phyloP scores from a whole-genome alignment of 2,888 invertebrate species.

The Xanthorhoe designata region DNA sequence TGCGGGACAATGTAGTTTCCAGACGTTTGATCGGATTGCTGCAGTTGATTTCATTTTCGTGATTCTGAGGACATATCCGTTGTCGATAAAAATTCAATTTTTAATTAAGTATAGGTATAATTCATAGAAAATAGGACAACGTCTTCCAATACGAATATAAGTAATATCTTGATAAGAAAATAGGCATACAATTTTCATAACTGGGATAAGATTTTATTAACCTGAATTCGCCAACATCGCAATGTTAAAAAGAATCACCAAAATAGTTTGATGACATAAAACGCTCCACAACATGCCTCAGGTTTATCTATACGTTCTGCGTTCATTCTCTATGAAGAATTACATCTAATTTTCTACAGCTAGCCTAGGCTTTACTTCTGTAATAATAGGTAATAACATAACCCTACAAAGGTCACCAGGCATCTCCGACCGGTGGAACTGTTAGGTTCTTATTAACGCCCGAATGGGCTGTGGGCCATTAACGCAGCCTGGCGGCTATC shows the following conservation, averaged over 20 bases:
- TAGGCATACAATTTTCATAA: too few relatives aligned
- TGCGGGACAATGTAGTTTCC: constrained; percentile 15
- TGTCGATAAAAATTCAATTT: too few relatives aligned
- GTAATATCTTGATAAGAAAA: too few relatives aligned
- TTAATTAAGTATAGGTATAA: too few relatives aligned
- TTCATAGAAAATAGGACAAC: too few relatives aligned
- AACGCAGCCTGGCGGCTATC: constrained; percentile 73
- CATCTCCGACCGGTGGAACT: constrained; percentile 15
- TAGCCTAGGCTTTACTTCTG: not conserved
- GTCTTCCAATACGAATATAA: too few relatives aligned
- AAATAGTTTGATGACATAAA: too few relatives aligned
- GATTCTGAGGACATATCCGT: constrained; percentile 26
- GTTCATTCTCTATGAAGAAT: not conserved
- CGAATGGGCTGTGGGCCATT: constrained; percentile 71
- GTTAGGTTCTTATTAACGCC: constrained; percentile 65
- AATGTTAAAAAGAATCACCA: too few relatives aligned
- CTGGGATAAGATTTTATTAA: too few relatives aligned
- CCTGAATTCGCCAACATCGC: too few relatives aligned
- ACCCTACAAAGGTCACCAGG: constrained; percentile 10
- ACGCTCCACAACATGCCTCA: too few relatives aligned
- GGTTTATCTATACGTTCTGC: constrained; percentile 6
- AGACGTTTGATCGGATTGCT: constrained; percentile 40
- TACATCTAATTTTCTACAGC: not conserved
- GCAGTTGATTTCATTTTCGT: constrained; percentile 43
- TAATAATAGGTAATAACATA: not conserved